Evolutionary conservation across 2,797 vertebrate species (phyloP), one percentile per base, ranked within the genome.

Genomic region (Rallus crepitans): DNA sequence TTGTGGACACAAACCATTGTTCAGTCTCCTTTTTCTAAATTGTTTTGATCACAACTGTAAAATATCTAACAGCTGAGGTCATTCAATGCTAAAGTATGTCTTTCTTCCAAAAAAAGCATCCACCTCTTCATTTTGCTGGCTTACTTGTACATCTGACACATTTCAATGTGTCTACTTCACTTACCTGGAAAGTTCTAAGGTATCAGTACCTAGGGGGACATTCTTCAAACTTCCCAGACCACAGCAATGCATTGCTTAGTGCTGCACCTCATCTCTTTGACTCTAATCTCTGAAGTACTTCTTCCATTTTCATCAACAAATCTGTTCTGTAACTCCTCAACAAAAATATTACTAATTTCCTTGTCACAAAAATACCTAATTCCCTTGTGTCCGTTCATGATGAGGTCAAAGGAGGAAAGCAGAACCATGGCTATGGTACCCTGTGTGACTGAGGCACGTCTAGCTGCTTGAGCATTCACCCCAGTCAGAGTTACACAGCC

Each of bases 1-100:
- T 15, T 0, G 5, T 7, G 24, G 50, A 80, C 33, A 78, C 5
- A 9, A 39, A 53, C 13, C 13, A 33, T 0, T 33, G 9, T 11
- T 60, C 3, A 55, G 11, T 3, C 16, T 27, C 28, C 14, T 71
- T 47, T 15, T 8, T 45, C 25, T 2, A 5, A 66, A 52, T 9
- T 16, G 19, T 47, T 89, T 94, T 0, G 0, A 57, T 65, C 23
- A 55, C 7, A 15, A 60, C 42, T 91, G n/a, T 59, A 33, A 56
- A 86, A 53, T 9, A 18, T 13, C 0, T 2, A 69, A 60, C 21
- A 82, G 39, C n/a, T 55, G 9, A 90, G 31, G 28, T 42, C 15
- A 55, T n/a, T 45, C 78, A 60, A 80, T 64, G 17, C 42, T 55
- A 3, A 68, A 27, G 27, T 18, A 72, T 6, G 21, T 31, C n/a